Evolutionary conservation across 2,113 vertebrate genomes (phyloP).

Genomic region (Scomber scombrus): DNA sequence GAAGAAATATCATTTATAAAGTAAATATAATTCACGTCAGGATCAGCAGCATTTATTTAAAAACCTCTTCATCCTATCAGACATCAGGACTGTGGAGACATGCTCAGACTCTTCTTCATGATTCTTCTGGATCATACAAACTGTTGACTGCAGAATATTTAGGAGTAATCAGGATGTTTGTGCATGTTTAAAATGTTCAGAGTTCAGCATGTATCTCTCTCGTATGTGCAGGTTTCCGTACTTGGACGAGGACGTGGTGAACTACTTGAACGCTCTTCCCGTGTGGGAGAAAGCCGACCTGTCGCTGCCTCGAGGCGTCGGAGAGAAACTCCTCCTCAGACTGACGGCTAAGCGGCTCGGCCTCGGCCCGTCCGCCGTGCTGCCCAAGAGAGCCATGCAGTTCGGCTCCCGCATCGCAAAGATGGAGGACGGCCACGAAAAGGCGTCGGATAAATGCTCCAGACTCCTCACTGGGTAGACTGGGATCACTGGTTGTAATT

Average conservation of each 20-base stretch:
- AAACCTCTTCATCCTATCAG: not conserved
- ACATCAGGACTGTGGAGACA: too few species aligned
- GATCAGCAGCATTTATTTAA: not conserved
- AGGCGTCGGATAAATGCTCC: conserved; percentile 90
- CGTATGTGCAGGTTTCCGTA: conserved; percentile 90
- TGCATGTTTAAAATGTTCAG: not conserved
- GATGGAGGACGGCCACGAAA: conserved; percentile 90
- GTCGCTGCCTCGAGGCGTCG: conserved; percentile 90
- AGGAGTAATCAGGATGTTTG: too few species aligned
- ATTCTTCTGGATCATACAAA: too few species aligned
- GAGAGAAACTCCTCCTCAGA: conserved; percentile 94
- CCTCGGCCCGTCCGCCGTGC: conserved; percentile 83
- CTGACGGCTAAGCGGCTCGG: conserved; percentile 87
- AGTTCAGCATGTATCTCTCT: not conserved
- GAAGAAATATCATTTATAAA: too few species aligned
- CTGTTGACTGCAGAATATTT: too few species aligned
- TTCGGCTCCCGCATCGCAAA: conserved; percentile 97
- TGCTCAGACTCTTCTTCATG: too few species aligned
- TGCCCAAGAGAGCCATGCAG: conserved; percentile 96
- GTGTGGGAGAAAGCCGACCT: conserved; percentile 91
- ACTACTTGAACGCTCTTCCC: conserved; percentile 90
- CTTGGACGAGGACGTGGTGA: conserved; percentile 95
- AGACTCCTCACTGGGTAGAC: conserved; percentile 83
- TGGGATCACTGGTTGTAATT: not conserved
- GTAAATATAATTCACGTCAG: too few species aligned